Percentiles rank a stretch among this genome's conserved stretches.
phyloP scores from a whole-genome alignment of 2,888 invertebrate species.

The Boloria selene region DNA sequence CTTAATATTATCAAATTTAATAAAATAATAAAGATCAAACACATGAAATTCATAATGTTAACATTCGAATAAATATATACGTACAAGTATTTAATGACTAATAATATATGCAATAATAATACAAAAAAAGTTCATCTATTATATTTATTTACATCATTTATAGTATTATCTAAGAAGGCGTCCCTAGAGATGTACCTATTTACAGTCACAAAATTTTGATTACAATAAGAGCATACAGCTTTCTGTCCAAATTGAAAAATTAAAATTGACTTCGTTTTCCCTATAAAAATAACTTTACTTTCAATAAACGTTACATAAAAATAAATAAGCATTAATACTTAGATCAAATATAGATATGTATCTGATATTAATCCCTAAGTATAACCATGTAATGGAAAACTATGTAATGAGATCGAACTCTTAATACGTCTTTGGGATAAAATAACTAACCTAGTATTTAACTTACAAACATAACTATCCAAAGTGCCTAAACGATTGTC shows the following conservation, averaged over 20 bases:
- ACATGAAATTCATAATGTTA: slow-evolving; percentile 36
- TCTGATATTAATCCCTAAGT: slow-evolving; percentile 46
- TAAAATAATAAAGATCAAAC: slow-evolving; percentile 41
- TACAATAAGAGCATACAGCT: slow-evolving; percentile 33
- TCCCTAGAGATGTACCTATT: slow-evolving; percentile 63
- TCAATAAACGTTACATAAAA: not conserved
- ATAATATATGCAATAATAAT: slow-evolving; percentile 31
- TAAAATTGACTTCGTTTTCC: slow-evolving; percentile 25
- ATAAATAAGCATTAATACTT: slow-evolving; percentile 26
- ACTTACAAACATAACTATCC: slow-evolving; percentile 27
- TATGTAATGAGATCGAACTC: slow-evolving; percentile 40
- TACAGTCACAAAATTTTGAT: slow-evolving; percentile 42
- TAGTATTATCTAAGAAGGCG: slow-evolving; percentile 72
- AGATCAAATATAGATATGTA: slow-evolving; percentile 54
- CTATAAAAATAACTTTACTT: slow-evolving; percentile 29
- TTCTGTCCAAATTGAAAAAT: slow-evolving; percentile 27
- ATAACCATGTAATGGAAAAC: slow-evolving; percentile 32
- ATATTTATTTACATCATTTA: slow-evolving; percentile 49
- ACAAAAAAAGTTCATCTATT: slow-evolving; percentile 45
- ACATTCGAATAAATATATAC: slow-evolving; percentile 36
- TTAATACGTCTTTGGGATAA: slow-evolving; percentile 19
- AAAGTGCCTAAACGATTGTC: slow-evolving; percentile 30
- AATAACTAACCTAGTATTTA: slow-evolving; percentile 21
- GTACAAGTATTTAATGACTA: slow-evolving; percentile 35
- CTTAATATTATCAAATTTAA: slow-evolving; percentile 39